Base-by-base conservation (phyloP, 1,140 invertebrate species). In the Cotesia glomerata region DNA sequence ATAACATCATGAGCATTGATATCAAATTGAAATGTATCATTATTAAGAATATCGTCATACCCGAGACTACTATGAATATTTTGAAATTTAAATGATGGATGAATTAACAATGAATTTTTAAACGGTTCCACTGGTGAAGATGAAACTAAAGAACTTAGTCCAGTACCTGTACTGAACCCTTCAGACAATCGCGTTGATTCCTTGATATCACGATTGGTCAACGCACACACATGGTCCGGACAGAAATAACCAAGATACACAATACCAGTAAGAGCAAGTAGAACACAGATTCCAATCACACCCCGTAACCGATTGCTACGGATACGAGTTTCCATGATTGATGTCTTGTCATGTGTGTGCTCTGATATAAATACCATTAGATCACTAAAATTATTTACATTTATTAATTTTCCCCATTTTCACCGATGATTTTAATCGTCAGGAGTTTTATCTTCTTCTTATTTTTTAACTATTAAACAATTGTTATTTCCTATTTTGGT, bases 1-100 rank as follows among this genome's bases (percentile, higher is more conserved):
- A 99, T 95, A 16, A 99, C 97, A 89, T 99, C 98, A 78, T 95
- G 92, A 5, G 93, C 94, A 82, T 95, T 93, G 81, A 97, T 94
- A 83, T 96, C 93, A 86, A 96, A 96, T 76, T 93, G 90, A 85
- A 94, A 94, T 82, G 95, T 94, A 83, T 95, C 94, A 79, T 94
- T 93, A 63, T 82, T 76, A 14, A 95, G 89, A 75, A 95, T 91
- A 84, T 95, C 94, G 77, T 95, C 94, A 80, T 95, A 95, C 51
- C 88, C 87, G 3, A 89, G 80, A 64, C 87, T 87, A 16, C 86
- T 85, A 71, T 87, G 86, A 34, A 87, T 80, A 62, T 84, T 85
- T 69, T 85, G 85, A 3, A 87, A 70, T 69, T 86, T 86, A 71
- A 85, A 84, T 32, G 86, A 85, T 64, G 83, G 85, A 78, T 86